Evolutionary conservation across 2,113 vertebrate species (phyloP).

Genomic region (Mesoclemmys tuberculata): DNA sequence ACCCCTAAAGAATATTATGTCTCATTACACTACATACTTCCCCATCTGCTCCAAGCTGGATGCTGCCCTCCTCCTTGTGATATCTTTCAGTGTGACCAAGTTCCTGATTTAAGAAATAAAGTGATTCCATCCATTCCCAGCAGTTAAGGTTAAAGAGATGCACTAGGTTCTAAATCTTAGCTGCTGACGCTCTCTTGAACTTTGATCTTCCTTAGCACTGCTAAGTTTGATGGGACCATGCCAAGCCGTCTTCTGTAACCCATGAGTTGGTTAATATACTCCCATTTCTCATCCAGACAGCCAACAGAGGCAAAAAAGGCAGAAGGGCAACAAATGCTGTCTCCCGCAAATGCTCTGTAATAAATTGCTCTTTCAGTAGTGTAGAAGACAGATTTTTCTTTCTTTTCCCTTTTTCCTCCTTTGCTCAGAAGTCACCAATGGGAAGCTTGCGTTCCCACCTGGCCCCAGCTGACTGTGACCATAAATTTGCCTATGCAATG

Average conservation of each 20-base stretch:
- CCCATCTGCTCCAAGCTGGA: slow-evolving; percentile 42
- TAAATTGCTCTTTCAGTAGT: slow-evolving; percentile 94
- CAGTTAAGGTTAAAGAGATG: slow-evolving; percentile 71
- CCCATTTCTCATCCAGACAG: slow-evolving; percentile 92
- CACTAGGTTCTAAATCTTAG: slow-evolving; percentile 62
- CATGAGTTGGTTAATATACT: slow-evolving; percentile 84
- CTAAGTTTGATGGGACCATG: slow-evolving; percentile 78
- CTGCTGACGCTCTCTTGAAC: slow-evolving; percentile 73
- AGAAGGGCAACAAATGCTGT: slow-evolving; percentile 91
- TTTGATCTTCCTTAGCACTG: slow-evolving; percentile 62
- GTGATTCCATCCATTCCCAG: slow-evolving; percentile 49
- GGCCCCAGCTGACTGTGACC: slow-evolving; percentile 78
- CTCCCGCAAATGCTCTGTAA: slow-evolving; percentile 90
- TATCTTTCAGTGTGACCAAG: slow-evolving; percentile 42
- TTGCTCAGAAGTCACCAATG: slow-evolving; percentile 74
- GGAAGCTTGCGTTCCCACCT: slow-evolving; percentile 80
- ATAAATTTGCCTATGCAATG: slow-evolving; percentile 83
- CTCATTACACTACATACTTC: slow-evolving; percentile 10
- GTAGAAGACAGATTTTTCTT: slow-evolving; percentile 90
- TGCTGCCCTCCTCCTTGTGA: background rate
- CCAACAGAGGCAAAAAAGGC: slow-evolving; percentile 83
- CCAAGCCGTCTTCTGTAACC: slow-evolving; percentile 77
- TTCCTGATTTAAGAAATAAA: slow-evolving; percentile 60
- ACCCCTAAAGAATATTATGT: slow-evolving; percentile 23
- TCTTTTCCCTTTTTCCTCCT: slow-evolving; percentile 75